Conservation (phyloP, 1,140 invertebrate genomes). For the Heliconius eleuchia region DNA sequence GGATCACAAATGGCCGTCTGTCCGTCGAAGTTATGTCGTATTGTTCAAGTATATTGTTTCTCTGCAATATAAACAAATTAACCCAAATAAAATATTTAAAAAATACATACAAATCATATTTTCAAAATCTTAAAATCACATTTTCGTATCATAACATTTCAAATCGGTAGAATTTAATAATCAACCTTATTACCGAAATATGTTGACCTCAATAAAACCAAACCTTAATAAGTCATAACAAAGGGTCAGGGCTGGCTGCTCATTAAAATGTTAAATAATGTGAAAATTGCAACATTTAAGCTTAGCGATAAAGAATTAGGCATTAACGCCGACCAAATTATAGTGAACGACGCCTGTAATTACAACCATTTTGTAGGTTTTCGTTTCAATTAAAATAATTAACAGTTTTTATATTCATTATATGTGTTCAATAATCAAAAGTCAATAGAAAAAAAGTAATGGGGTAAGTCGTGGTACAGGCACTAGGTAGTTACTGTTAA, state of each 20-base stretch:
- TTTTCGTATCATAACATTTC: background rate
- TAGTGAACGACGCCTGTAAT: constrained; percentile 14
- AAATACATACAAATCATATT: background rate
- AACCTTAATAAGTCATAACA: background rate
- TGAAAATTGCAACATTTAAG: constrained; percentile 19
- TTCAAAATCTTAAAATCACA: background rate
- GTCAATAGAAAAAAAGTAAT: no score
- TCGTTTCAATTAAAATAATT: background rate
- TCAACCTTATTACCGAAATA: background rate
- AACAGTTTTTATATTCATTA: background rate
- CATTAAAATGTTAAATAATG: constrained; percentile 16
- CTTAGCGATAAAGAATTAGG: constrained; percentile 19
- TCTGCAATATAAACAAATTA: no score
- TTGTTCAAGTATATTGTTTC: background rate
- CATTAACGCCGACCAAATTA: background rate
- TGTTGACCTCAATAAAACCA: background rate
- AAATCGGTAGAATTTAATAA: background rate
- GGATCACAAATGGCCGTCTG: no score
- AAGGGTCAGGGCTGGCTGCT: background rate
- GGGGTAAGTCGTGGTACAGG: no score
- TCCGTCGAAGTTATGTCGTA: no score
- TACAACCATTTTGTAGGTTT: background rate
- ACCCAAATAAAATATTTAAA: background rate
- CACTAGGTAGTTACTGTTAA: no score
- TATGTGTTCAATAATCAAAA: no score